Conservation (phyloP, 1,140 invertebrate genomes). For the Trichonephila inaurata region DNA sequence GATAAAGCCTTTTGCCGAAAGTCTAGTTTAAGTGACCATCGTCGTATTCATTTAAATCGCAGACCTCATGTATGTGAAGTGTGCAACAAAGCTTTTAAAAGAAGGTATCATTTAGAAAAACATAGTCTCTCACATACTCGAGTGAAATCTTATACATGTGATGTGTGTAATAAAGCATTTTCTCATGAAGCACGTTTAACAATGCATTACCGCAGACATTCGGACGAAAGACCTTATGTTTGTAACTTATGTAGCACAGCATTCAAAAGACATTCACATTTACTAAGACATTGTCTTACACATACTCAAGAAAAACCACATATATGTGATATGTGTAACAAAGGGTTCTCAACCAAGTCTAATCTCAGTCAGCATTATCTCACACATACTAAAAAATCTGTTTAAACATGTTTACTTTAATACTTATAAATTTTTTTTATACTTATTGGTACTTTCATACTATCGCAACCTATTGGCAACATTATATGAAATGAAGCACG, state of each 20-base stretch:
- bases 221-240: not conserved
- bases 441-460: too few species aligned
- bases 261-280: not conserved
- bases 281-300: not conserved
- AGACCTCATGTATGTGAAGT: not conserved
- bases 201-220: not conserved
- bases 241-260: not conserved
- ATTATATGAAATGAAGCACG: too few species aligned
- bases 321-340: not conserved
- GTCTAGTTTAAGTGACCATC: not conserved
- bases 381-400: not conserved
- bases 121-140: not conserved
- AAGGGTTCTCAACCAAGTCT: not conserved
- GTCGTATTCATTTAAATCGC: not conserved
- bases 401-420: too few species aligned
- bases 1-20: not conserved
- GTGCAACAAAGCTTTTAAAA: not conserved
- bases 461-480: too few species aligned
- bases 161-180: not conserved
- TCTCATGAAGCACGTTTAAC: not conserved
- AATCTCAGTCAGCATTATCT: not conserved
- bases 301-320: not conserved
- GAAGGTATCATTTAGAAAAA: not conserved
- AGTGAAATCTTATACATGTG: not conserved
- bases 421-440: too few species aligned